These are phyloP conservation scores for Merluccius polli DNA, from an alignment of 2,797 vertebrate genomes.

Conservation along the genomic window DNA sequence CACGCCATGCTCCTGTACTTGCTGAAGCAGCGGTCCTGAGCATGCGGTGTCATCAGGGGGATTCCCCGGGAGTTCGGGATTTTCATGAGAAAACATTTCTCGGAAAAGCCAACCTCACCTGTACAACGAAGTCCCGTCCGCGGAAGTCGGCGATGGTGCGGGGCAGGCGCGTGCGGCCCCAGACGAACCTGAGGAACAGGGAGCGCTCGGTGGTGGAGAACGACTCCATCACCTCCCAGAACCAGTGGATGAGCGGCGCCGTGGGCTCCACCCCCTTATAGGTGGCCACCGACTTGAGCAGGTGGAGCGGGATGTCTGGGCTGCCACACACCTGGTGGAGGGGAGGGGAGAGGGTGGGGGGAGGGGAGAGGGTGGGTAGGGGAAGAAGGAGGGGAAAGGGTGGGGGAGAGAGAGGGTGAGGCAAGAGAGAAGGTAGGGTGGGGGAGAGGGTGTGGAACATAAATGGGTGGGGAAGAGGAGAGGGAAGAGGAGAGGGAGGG, in stretches of 20 bases:
- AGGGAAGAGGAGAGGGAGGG: too few relatives aligned
- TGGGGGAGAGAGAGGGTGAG: not conserved
- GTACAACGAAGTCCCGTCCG: constrained; percentile 96
- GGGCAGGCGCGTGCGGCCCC: constrained; percentile 94
- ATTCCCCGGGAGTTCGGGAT: too few relatives aligned
- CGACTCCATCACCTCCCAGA: constrained; percentile 99
- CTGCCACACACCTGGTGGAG: constrained; percentile 96
- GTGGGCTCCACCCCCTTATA: constrained; percentile 96
- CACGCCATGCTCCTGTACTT: too few relatives aligned
- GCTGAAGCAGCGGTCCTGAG: too few relatives aligned
- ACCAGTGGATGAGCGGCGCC: constrained; percentile 92
- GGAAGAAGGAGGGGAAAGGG: too few relatives aligned
- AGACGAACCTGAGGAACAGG: constrained; percentile 95
- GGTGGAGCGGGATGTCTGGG: constrained; percentile 96
- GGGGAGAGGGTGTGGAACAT: not conserved
- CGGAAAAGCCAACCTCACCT: too few relatives aligned
- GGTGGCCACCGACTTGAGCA: constrained; percentile 96
- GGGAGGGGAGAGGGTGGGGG: not conserved
- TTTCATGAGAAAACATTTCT: too few relatives aligned
- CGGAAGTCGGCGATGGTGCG: constrained; percentile 97
- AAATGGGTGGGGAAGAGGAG: too few relatives aligned
- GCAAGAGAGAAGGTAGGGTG: not conserved
- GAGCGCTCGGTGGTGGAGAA: constrained; percentile 98
- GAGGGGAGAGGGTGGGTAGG: too few relatives aligned
- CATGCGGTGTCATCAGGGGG: too few relatives aligned